Conservation (phyloP, 2,113 vertebrate species). For the Psilopogon haemacephalus region DNA sequence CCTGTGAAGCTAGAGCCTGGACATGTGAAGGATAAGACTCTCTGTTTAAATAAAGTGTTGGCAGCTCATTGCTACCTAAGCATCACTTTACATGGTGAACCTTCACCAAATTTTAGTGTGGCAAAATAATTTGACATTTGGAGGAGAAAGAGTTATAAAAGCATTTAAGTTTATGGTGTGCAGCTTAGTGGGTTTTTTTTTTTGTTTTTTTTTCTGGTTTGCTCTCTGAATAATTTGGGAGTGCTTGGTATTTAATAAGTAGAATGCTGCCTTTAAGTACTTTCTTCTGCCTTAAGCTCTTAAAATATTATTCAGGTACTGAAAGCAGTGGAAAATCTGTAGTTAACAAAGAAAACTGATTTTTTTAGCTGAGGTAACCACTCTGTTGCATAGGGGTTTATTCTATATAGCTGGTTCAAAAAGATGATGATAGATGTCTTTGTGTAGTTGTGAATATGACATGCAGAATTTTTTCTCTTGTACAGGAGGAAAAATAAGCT, state of each 20-base stretch:
- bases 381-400: not conserved
- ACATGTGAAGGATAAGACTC: not conserved
- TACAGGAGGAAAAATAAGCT: constrained; percentile 8
- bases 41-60: not conserved
- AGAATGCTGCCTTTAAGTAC: not conserved
- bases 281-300: constrained; percentile 17
- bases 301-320: not conserved
- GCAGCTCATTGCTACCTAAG: not conserved
- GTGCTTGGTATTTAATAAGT: not conserved
- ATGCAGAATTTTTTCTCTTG: not conserved
- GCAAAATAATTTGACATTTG: not conserved
- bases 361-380: constrained; percentile 35
- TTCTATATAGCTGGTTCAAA: not conserved
- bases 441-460: not conserved
- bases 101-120: not conserved
- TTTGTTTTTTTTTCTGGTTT: not conserved
- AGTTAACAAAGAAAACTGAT: constrained; percentile 3
- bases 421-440: constrained; percentile 21
- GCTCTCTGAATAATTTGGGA: not conserved
- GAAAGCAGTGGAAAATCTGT: not conserved
- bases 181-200: not conserved
- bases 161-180: not conserved
- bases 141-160: not conserved
- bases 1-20: not conserved
- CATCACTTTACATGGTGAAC: not conserved